Conservation (phyloP, 2,797 vertebrate genomes). For the Taenioides sp. region DNA sequence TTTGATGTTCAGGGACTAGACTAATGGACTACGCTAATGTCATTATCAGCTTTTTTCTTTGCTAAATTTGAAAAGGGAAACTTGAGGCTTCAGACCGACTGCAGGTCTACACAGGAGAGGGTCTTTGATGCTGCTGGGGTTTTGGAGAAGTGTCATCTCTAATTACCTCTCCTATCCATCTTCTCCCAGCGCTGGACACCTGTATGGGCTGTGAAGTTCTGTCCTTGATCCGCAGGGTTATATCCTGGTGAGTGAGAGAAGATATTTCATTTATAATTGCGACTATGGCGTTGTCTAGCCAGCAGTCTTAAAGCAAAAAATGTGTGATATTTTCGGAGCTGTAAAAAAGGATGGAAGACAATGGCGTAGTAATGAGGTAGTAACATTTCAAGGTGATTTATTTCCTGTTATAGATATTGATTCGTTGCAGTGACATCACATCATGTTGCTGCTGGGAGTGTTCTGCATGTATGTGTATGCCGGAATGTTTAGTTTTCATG, state of each 20-base stretch:
- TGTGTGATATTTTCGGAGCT: slow-evolving; percentile 6
- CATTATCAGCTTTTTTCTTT: slow-evolving; percentile 50
- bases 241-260: neutral
- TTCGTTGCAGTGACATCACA: no score
- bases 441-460: no score
- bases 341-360: neutral
- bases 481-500: no score
- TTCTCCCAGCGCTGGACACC: slow-evolving; percentile 27
- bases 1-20: slow-evolving; percentile 38
- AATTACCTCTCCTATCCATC: slow-evolving; percentile 73
- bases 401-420: no score
- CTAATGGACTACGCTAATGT: slow-evolving; percentile 43
- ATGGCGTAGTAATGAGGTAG: no score
- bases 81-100: slow-evolving; percentile 59
- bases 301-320: neutral
- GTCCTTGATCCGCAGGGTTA: slow-evolving; percentile 31
- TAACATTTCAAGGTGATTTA: neutral
- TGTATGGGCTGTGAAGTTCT: slow-evolving; percentile 42
- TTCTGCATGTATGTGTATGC: no score
- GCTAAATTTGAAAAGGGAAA: slow-evolving; percentile 21
- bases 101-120: slow-evolving; percentile 43
- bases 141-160: slow-evolving; percentile 66
- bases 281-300: neutral
- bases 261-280: slow-evolving; percentile 7
- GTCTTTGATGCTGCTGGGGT: slow-evolving; percentile 63